Percentiles rank a stretch among this genome's conserved stretches.
These are phyloP conservation scores for Pangasianodon hypophthalmus DNA, from an alignment of 2,113 vertebrate genomes.

Conservation along the genomic window DNA sequence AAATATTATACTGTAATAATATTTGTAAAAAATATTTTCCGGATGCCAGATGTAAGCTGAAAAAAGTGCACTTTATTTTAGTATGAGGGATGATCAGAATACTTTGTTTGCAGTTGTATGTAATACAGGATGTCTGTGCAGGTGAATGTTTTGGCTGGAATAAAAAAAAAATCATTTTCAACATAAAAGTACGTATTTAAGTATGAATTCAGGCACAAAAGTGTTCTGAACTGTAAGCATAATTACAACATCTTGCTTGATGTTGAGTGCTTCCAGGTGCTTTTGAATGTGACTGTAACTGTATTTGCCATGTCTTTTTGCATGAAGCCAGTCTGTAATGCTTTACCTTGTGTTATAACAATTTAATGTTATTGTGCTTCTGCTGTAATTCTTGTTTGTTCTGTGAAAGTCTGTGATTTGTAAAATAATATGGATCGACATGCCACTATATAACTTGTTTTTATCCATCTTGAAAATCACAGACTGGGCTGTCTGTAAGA, in stretches of 20 bases:
- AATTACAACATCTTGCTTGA: background rate
- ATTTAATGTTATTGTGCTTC: background rate
- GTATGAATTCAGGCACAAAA: background rate
- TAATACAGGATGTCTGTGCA: background rate
- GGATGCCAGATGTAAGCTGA: background rate
- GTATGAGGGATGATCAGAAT: background rate
- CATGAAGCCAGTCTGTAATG: slow-evolving; percentile 5
- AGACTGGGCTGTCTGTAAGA: background rate
- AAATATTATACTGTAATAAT: background rate
- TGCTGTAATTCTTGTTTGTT: background rate
- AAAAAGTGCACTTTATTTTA: slow-evolving; percentile 16
- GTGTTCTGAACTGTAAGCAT: background rate
- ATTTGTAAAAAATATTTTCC: background rate
- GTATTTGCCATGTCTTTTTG: background rate
- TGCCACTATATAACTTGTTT: background rate
- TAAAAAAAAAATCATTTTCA: background rate
- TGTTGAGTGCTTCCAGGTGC: background rate
- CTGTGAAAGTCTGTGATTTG: background rate
- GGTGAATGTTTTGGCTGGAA: background rate
- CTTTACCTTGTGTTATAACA: background rate
- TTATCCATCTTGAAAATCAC: background rate
- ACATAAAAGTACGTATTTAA: background rate
- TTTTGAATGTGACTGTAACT: slow-evolving; percentile 2
- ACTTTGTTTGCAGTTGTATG: background rate
- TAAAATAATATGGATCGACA: background rate